A percentile compares a stretch with the other conserved stretches of the same genome.
These are phyloP conservation scores for Mellilla xanthometata DNA, from an alignment of 2,888 invertebrate species.

Conservation along the genomic window DNA sequence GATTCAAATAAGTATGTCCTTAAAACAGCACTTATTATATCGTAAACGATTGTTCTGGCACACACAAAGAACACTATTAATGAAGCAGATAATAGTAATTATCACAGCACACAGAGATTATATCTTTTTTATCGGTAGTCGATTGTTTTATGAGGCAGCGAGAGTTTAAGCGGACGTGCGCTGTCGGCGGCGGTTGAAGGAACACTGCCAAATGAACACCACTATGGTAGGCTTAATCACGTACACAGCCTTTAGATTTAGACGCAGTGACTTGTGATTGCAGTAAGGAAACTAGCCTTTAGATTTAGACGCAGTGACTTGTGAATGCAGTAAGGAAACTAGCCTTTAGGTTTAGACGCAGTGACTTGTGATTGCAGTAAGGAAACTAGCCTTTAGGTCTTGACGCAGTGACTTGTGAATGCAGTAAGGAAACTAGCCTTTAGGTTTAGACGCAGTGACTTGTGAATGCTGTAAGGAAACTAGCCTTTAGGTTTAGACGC, in stretches of 20 bases:
- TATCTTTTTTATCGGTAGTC: constrained; percentile 4
- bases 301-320: too few relatives aligned
- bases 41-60: constrained; percentile 2
- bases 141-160: constrained; percentile 1
- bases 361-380: constrained; percentile 5
- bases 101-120: constrained; percentile 15
- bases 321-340: too few relatives aligned
- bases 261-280: constrained; percentile 2
- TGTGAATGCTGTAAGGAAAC: too few relatives aligned
- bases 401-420: too few relatives aligned
- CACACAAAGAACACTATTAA: constrained; percentile 18
- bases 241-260: constrained; percentile 14
- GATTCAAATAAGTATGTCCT: constrained; percentile 12
- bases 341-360: constrained; percentile 13
- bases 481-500: too few relatives aligned
- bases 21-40: not conserved
- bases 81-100: not conserved
- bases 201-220: constrained; percentile 5
- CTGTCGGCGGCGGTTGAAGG: not conserved
- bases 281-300: constrained; percentile 8
- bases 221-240: constrained; percentile 1
- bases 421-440: too few relatives aligned
- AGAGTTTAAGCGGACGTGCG: not conserved
- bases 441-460: too few relatives aligned
- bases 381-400: too few relatives aligned